Evolutionary conservation across 2,113 vertebrate species (phyloP), one percentile per base, ranked within the genome.

Genomic region (Festucalex cinctus): DNA sequence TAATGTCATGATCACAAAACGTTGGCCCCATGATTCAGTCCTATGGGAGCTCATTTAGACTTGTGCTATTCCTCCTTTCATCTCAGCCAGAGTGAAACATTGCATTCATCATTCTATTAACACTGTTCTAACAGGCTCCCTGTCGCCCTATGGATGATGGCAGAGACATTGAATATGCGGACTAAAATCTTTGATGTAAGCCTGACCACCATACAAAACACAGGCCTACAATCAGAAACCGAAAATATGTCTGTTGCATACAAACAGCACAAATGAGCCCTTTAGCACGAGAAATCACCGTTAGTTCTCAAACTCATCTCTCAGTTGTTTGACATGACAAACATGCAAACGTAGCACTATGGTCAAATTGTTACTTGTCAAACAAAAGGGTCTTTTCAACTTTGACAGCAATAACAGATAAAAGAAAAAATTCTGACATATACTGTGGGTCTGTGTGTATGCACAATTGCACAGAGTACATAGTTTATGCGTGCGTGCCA

Each of bases 81-180:
- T 88, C 82, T 88, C 48, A 70, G 69, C 68, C 66, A 69, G 76
- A 83, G 78, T 70, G 46, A 73, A 76, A 84, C 78, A 66, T 74
- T 73, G 58, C 85, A 87, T 88, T 80, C 73, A 88, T 90, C 90
- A 89, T 87, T 84, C 73, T 68, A 84, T 86, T 84, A 87, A 74
- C 75, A 10, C 78, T 35, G 73, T 70, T 71, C 61, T 66, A 78
- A 85, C 78, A 86, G 79, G 77, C 76, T 77, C 70, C 53, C 69
- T 67, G 74, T 85, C 76, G 74, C 74, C 69, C 77, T 70, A 36
- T 66, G 66, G 63, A 78, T 76, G 76, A 83, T 77, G 82, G 82
- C 80, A 24, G 71, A 66, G 77, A 81, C 80, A 82, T 41, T 74
- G 82, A 77, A 83, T 80, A 83, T 79, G 78, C 77, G 82, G 72